Percentiles rank a stretch among this genome's conserved stretches.
phyloP scores from a whole-genome alignment of 1,140 invertebrate species.

The Bombus fervidus region DNA sequence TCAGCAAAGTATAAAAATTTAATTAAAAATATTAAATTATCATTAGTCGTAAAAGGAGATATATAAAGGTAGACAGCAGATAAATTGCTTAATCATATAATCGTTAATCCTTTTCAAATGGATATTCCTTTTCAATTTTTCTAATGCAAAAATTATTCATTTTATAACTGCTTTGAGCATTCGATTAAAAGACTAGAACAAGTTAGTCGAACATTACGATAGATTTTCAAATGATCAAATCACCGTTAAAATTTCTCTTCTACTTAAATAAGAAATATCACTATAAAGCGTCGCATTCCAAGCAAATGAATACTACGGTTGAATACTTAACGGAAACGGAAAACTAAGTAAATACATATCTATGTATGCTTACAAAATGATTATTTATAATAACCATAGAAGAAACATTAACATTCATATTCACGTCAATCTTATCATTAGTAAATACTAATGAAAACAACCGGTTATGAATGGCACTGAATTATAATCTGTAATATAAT shows the following conservation, averaged over 20 bases:
- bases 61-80: background rate
- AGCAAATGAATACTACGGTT: background rate
- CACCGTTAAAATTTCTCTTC: background rate
- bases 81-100: background rate
- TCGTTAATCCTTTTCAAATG: background rate
- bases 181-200: background rate
- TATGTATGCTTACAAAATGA: background rate
- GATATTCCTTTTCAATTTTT: no score
- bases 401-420: background rate
- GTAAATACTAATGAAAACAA: conserved; percentile 3
- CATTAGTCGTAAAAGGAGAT: background rate
- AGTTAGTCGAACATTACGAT: background rate
- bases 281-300: background rate
- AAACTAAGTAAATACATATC: background rate
- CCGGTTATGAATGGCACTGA: background rate
- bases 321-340: no score
- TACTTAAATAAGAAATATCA: background rate
- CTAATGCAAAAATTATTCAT: background rate
- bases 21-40: background rate
- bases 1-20: background rate
- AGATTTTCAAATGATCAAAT: background rate
- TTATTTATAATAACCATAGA: conserved; percentile 9
- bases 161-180: background rate
- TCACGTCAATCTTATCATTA: background rate
- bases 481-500: background rate